Conservation (phyloP, 2,797 vertebrate genomes). For the Eremophila alpestris region DNA sequence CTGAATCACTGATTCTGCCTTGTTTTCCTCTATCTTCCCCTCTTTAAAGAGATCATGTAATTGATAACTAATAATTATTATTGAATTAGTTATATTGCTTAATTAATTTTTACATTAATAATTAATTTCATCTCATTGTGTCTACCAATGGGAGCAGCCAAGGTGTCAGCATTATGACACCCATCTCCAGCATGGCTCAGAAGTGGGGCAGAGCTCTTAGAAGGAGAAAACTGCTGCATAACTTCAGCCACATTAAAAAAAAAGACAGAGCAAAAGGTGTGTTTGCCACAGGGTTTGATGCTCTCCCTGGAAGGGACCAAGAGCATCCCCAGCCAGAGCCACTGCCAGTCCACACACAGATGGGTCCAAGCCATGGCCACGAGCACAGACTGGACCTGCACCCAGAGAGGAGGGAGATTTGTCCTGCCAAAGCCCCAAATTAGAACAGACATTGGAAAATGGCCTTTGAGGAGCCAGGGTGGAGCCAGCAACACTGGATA, state of each 20-base stretch:
- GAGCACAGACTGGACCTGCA: neutral
- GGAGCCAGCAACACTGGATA: neutral
- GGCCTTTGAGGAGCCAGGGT: neutral
- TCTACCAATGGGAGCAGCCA: accelerated
- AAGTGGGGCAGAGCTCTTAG: neutral
- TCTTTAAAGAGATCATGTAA: neutral
- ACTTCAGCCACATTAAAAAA: neutral
- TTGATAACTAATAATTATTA: neutral
- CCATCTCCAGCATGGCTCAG: neutral
- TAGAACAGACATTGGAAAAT: neutral
- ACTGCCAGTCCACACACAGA: neutral
- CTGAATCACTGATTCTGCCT: neutral
- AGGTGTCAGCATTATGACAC: neutral
- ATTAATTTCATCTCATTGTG: neutral
- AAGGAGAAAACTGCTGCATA: neutral
- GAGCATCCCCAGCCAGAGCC: neutral
- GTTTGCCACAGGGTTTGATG: neutral
- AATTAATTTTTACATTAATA: neutral
- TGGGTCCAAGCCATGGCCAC: accelerated
- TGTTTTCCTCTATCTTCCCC: neutral
- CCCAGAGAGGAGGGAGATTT: neutral
- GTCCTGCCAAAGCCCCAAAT: neutral
- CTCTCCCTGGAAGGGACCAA: neutral
- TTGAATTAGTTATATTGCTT: neutral
- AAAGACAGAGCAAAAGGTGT: neutral